Percentiles rank a stretch among this genome's conserved stretches.
Conservation (phyloP, 2,113 vertebrate species). For the Dicentrarchus labrax region DNA sequence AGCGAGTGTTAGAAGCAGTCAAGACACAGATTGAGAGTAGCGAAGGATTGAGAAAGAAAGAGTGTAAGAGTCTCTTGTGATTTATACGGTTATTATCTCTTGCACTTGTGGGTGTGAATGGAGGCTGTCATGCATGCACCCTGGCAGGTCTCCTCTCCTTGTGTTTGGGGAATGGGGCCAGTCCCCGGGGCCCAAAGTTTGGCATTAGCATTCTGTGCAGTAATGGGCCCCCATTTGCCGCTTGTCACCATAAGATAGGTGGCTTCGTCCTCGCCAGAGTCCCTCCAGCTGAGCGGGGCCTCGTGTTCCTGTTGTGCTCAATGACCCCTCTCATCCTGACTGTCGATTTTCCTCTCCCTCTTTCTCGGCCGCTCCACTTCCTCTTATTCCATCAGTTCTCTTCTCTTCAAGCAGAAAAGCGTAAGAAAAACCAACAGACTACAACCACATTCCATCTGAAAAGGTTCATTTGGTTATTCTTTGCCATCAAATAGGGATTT, state of each 20-base stretch:
- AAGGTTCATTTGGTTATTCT: slow-evolving; percentile 49
- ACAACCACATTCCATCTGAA: slow-evolving; percentile 24
- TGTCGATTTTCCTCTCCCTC: slow-evolving; percentile 48
- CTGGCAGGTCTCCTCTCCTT: slow-evolving; percentile 69
- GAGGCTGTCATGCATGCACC: slow-evolving; percentile 75
- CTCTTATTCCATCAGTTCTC: slow-evolving; percentile 35
- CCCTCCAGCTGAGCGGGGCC: slow-evolving; percentile 72
- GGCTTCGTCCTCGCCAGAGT: slow-evolving; percentile 70
- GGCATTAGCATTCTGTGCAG: slow-evolving; percentile 77
- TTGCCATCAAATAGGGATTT: slow-evolving; percentile 23
- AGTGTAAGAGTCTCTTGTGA: slow-evolving; percentile 69
- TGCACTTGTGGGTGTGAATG: slow-evolving; percentile 77
- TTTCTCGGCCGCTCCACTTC: slow-evolving; percentile 19
- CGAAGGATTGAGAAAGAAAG: slow-evolving; percentile 50
- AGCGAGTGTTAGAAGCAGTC: slow-evolving; percentile 66
- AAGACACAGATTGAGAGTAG: slow-evolving; percentile 62
- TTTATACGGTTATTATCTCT: slow-evolving; percentile 82
- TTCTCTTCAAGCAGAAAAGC: slow-evolving; percentile 25
- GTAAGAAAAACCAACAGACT: slow-evolving; percentile 5
- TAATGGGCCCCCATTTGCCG: slow-evolving; percentile 81
- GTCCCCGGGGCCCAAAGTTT: slow-evolving; percentile 73
- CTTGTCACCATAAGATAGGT: slow-evolving; percentile 83
- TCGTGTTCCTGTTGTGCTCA: slow-evolving; percentile 70
- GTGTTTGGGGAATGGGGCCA: slow-evolving; percentile 62
- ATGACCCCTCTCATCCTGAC: slow-evolving; percentile 70